These are phyloP conservation scores for Crotophaga sulcirostris DNA, from an alignment of 2,113 vertebrate species.

Conservation along the genomic window DNA sequence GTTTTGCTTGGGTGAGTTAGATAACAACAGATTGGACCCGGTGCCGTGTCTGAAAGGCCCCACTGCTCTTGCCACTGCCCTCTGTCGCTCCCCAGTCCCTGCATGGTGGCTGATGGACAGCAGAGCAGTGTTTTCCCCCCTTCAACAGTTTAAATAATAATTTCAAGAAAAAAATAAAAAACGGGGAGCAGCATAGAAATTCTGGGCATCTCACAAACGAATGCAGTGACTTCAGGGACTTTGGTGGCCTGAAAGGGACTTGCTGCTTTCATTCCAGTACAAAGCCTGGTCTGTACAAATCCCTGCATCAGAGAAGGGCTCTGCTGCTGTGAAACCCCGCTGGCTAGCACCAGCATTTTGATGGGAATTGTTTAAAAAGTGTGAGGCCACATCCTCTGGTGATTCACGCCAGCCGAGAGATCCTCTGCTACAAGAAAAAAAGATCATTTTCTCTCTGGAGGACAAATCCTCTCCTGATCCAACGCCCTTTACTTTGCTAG, in stretches of 20 bases:
- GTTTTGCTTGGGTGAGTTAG: slow-evolving; percentile 8
- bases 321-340: fast-evolving
- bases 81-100: not conserved
- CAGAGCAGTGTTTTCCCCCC: fast-evolving
- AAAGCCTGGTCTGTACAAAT: not conserved
- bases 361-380: not conserved
- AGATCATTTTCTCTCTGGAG: not conserved
- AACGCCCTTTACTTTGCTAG: not conserved
- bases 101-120: fast-evolving
- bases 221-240: not conserved
- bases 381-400: not conserved
- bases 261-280: not conserved
- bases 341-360: not conserved
- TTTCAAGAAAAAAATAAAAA: not conserved
- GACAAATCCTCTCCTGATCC: not conserved
- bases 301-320: not conserved
- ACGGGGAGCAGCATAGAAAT: not conserved
- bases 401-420: not conserved
- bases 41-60: not conserved
- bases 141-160: not conserved
- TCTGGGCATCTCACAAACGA: not conserved
- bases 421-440: not conserved
- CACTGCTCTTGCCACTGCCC: fast-evolving
- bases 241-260: not conserved
- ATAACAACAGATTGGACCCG: not conserved